A percentile compares a stretch with the other conserved stretches of the same genome.
phyloP scores from a whole-genome alignment of 2,113 vertebrate species.

The Arothron firmamentum region DNA sequence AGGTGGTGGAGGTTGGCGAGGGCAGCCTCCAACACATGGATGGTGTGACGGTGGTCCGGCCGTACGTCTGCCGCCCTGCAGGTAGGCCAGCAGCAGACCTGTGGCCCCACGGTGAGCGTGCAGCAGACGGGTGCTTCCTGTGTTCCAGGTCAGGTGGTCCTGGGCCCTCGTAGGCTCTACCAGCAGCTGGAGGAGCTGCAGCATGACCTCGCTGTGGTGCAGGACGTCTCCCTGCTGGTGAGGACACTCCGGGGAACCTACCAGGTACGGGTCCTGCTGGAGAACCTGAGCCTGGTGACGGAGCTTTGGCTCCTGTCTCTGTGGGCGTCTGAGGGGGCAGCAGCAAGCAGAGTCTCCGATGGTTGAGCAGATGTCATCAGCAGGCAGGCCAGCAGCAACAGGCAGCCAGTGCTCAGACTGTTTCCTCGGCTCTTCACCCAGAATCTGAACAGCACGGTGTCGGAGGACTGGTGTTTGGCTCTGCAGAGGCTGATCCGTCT shows the following conservation, averaged over 20 bases:
- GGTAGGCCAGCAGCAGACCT: conserved; percentile 9
- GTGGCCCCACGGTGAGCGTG: too few species aligned
- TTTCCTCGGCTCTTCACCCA: too few species aligned
- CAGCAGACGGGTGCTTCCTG: neutral
- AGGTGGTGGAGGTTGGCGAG: conserved; percentile 52
- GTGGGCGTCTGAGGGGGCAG: too few species aligned
- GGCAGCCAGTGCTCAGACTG: too few species aligned
- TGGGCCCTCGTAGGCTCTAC: conserved; percentile 32
- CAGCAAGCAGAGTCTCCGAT: too few species aligned
- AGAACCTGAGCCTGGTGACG: too few species aligned
- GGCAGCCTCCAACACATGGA: conserved; percentile 27
- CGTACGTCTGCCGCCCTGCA: conserved; percentile 11
- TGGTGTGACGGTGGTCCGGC: neutral
- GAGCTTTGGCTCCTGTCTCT: too few species aligned
- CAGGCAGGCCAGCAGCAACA: too few species aligned
- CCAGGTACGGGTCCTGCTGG: conserved; percentile 28
- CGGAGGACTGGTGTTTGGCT: conserved; percentile 51
- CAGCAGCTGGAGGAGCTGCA: conserved; percentile 49
- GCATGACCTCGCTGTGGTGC: conserved; percentile 47
- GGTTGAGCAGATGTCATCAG: too few species aligned
- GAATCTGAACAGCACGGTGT: conserved; percentile 39
- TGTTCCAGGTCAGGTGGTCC: conserved; percentile 32
- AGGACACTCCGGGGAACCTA: conserved; percentile 38
- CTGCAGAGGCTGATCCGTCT: conserved; percentile 47
- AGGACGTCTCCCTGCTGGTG: conserved; percentile 43